A percentile compares a stretch with the other conserved stretches of the same genome.
Evolutionary conservation across 1,140 invertebrate genomes (phyloP).

Genomic region (Delia radicum): DNA sequence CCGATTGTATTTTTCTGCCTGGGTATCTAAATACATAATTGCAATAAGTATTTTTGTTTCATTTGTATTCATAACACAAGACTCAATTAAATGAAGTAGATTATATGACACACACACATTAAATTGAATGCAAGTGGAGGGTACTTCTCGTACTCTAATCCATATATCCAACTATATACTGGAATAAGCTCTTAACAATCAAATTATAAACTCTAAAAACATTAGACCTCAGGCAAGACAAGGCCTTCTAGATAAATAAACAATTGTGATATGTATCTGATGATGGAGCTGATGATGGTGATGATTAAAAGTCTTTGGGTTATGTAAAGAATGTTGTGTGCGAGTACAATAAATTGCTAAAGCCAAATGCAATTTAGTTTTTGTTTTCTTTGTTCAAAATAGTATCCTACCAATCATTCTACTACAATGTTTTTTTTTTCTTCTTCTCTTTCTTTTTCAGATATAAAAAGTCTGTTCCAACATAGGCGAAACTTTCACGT

Average conservation of each 20-base stretch:
- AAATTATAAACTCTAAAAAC: neutral
- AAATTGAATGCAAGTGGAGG: neutral
- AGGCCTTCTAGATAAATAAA: neutral
- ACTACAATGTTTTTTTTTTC: neutral
- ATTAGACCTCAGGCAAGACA: neutral
- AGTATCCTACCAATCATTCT: neutral
- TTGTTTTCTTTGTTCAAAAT: neutral
- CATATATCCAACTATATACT: no score
- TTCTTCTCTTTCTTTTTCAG: no score
- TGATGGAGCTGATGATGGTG: neutral
- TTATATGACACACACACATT: neutral
- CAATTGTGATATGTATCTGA: conserved; percentile 7
- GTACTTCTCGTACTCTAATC: no score
- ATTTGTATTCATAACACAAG: neutral
- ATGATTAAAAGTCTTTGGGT: conserved; percentile 20
- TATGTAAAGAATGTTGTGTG: conserved; percentile 1
- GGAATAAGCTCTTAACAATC: neutral
- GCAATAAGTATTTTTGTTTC: no score
- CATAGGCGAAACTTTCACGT: no score
- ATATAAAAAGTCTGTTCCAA: no score
- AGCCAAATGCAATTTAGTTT: neutral
- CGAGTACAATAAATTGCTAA: neutral
- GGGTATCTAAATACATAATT: no score
- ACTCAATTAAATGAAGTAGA: neutral
- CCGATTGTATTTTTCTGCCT: no score